Evolutionary conservation across 2,797 vertebrate species (phyloP), one percentile per base, ranked within the genome.

Genomic region (Chromis chromis): DNA sequence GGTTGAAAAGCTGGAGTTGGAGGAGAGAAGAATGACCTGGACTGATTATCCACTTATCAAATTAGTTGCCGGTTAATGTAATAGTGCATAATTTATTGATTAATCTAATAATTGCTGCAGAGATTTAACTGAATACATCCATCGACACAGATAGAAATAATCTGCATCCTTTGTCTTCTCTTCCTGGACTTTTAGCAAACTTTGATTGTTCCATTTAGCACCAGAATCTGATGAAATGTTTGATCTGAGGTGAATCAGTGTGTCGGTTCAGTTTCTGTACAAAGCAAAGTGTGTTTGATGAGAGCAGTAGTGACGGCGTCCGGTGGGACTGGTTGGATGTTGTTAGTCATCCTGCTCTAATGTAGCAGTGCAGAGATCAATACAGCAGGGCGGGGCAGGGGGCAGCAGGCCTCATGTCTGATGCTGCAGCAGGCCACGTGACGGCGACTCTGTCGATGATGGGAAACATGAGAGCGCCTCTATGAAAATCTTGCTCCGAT

Each of bases 291-390:
- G 12, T 7, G 50, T 55, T 64, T 59, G 74, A 81, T 62, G 78
- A 74, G 74, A 61, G 76, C 49, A 16, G 69, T 64, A 64, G 0
- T 52, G 68, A 59, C 56, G 75, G 4, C 13, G 65, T 81, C 90
- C 80, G 13, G 57, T 8, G 90, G 65, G 88, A 87, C 62, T 6
- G 1, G 53, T 76, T 36, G 17, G 40, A 87, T 66, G 85, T 57
- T 59, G 88, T 88, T 86, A 85, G 71, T 63, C n/a, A 72, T 28
- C 62, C 53, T 19, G 69, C 63, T 76, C 65, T 78, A 76, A 86
- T 89, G 88, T 68, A 87, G 90, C 87, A 78, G 83, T 68, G 81
- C 78, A 36, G 82, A 42, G 81, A 92, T 93, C 90, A 78, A 92
- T 92, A 70, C 22, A 11, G 69, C 48, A 58, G 84, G 85, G 83